Base-by-base conservation (phyloP, 2,888 invertebrate genomes). In the Cheiracanthium punctorium region DNA sequence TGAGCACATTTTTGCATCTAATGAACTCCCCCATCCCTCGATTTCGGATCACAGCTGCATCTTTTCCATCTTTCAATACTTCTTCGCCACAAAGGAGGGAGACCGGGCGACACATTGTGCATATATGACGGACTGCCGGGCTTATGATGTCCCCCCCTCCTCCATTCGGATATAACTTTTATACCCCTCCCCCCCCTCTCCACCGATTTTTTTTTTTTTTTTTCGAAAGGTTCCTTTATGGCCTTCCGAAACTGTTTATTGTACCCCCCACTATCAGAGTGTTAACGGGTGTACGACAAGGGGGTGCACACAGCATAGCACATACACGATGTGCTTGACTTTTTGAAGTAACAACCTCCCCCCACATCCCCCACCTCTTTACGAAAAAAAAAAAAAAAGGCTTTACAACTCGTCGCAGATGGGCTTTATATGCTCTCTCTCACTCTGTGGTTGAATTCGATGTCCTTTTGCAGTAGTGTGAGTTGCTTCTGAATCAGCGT, bases 91-190 rank as follows among this genome's bases (percentile, higher is more conserved):
- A 41, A 65, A 43, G 70, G 20, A 69, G 58, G 43, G 48, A 41
- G 30, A 5, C 30, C 17, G 7, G n/a, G 17, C 37, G 72, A 65
- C 67, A 77, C 77, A 79, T 73, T 72, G 77, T 84, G 82, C 72
- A 65, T 77, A 79, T 79, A 84, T 84, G 82, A 84, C 82, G 77
- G 71, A 84, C 82, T 84, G 77, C 74, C 76, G 71, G 82, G 82
- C 82, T 84, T 84, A 84, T 84, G 67, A 84, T 72, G 43, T 41
- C 65, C 52, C 20, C 12, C 33, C 67, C 64, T 64, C 58, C 52
- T 33, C 69, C 24, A n/a, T 17, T 52, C 43, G 30, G 73, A 58
- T 82, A 75, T 75, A 69, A 75, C 75, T 52, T 28, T n/a, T n/a
- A n/a, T n/a, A n/a, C n/a, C 41, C 64, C n/a, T 65, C 28, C 32